A percentile compares a stretch with the other conserved stretches of the same genome.
Conservation (phyloP, 2,113 vertebrate genomes). For the Amphilophus citrinellus region DNA sequence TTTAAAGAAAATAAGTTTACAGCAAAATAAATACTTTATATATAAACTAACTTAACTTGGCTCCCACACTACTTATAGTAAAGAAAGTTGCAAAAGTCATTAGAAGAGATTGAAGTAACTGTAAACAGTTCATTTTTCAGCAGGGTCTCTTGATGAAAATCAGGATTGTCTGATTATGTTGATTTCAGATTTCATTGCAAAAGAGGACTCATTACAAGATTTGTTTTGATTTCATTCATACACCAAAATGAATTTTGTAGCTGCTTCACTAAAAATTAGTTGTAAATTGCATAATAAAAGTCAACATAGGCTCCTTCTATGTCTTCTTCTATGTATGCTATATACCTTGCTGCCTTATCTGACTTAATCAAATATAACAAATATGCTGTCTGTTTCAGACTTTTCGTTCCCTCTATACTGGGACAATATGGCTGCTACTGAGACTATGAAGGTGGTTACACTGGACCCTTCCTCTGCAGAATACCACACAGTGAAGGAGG, state of each 20-base stretch:
- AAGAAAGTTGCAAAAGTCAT: neutral
- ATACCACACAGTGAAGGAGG: slow-evolving; percentile 49
- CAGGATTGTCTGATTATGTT: neutral
- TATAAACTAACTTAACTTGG: too few relatives aligned
- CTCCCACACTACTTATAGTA: neutral
- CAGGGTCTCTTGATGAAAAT: neutral
- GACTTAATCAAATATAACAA: neutral
- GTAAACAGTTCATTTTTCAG: neutral
- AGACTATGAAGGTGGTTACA: neutral
- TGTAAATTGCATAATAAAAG: neutral
- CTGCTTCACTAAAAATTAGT: too few relatives aligned
- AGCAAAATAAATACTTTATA: too few relatives aligned
- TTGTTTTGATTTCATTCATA: neutral
- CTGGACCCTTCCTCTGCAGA: slow-evolving; percentile 55
- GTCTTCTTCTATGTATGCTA: neutral
- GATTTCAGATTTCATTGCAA: neutral
- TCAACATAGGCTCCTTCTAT: too few relatives aligned
- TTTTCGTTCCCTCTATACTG: slow-evolving; percentile 71
- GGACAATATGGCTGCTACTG: slow-evolving; percentile 59
- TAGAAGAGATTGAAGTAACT: rapidly evolving
- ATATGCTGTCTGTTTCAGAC: slow-evolving; percentile 33
- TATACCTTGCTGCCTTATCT: neutral
- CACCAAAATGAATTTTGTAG: neutral
- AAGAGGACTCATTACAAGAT: neutral
- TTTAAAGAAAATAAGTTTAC: too few relatives aligned